A percentile compares a stretch with the other conserved stretches of the same genome.
These are phyloP conservation scores for Galaxea fascicularis DNA, from an alignment of 92 coral and sea anemone species.

Conservation along the genomic window DNA sequence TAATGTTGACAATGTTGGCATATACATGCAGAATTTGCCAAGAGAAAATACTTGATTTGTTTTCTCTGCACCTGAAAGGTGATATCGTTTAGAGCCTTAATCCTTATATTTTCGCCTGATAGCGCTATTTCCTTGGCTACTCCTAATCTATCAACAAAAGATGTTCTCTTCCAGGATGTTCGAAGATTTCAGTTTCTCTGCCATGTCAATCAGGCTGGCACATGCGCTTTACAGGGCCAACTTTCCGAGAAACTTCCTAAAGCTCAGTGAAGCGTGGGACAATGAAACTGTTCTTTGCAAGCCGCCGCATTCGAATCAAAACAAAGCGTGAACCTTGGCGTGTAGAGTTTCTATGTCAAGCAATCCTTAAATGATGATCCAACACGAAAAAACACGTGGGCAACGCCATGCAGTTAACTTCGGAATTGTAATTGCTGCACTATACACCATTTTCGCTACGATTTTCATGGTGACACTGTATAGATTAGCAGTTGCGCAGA, in stretches of 20 bases:
- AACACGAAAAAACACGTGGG: conserved; percentile 33
- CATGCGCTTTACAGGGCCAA: conserved; percentile 41
- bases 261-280: conserved; percentile 42
- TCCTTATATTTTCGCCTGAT: not conserved
- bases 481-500: conserved; percentile 68
- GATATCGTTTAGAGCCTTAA: not conserved
- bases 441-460: conserved; percentile 58
- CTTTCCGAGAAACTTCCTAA: conserved; percentile 45
- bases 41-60: conserved; percentile 4
- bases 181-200: not conserved
- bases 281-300: conserved; percentile 7
- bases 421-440: conserved; percentile 21
- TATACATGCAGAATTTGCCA: not conserved
- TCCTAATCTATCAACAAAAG: not conserved
- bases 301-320: not conserved
- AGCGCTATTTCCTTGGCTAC: not conserved
- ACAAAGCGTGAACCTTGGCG: conserved; percentile 19
- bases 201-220: conserved; percentile 35
- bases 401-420: conserved; percentile 24
- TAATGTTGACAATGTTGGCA: not conserved
- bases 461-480: conserved; percentile 56
- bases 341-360: conserved; percentile 31
- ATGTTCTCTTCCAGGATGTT: not conserved
- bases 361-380: conserved; percentile 22
- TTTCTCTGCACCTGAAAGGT: not conserved